Percentiles rank a stretch among this genome's conserved stretches.
Evolutionary conservation across 2,888 invertebrate genomes (phyloP).

Genomic region (Cephus sareptanus): DNA sequence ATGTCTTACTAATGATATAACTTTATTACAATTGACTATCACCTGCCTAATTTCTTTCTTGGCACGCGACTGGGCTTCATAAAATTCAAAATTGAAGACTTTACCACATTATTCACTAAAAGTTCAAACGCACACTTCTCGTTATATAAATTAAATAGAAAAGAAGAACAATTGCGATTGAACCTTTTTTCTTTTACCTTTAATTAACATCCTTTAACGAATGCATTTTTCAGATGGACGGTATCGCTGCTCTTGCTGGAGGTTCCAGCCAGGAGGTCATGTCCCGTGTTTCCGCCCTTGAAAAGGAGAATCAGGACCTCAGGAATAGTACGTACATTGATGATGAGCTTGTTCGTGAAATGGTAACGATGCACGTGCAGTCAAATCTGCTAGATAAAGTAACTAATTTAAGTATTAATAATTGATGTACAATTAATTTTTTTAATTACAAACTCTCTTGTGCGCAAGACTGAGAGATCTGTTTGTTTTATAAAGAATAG

Average conservation of each 20-base stretch:
- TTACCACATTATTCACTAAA: conserved; percentile 5
- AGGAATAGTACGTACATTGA: conserved; percentile 51
- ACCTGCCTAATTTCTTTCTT: conserved; percentile 6
- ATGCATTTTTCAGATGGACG: conserved; percentile 72
- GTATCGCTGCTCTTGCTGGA: conserved; percentile 71
- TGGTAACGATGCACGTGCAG: not conserved
- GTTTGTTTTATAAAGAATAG: not conserved
- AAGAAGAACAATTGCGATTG: not conserved
- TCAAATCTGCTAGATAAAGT: not conserved
- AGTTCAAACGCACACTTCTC: not conserved
- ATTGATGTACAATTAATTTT: not conserved
- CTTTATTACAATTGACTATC: conserved; percentile 19
- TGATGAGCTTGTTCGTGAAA: not conserved
- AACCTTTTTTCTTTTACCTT: not conserved
- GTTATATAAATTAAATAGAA: not conserved
- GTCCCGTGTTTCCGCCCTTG: conserved; percentile 70
- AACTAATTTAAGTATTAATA: not conserved
- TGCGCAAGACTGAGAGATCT: not conserved
- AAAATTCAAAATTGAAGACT: not conserved
- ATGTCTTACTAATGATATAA: conserved; percentile 34
- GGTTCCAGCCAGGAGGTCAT: conserved; percentile 70
- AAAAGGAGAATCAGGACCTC: conserved; percentile 71
- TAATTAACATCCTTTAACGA: not conserved
- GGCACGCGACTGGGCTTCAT: not conserved
- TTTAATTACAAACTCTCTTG: not conserved